phyloP scores from a whole-genome alignment of 2,888 invertebrate species.

The Andrena chrysosceles region DNA sequence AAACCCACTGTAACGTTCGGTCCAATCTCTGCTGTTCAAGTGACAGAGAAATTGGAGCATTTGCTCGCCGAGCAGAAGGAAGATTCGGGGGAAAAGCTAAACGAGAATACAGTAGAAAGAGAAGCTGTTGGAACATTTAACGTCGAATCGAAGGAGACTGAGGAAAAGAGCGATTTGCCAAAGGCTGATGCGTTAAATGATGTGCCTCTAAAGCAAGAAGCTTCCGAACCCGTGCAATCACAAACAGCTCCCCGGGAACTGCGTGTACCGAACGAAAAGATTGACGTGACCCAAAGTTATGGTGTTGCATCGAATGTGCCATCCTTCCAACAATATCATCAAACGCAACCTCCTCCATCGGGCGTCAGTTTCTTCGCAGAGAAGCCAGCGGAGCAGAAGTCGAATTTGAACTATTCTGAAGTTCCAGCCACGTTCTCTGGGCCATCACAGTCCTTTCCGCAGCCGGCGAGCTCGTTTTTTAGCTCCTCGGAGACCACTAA shows the following conservation, averaged over 20 bases:
- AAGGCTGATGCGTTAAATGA: conserved; percentile 50
- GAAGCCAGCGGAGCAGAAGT: conserved; percentile 31
- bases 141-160: conserved; percentile 44
- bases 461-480: conserved; percentile 41
- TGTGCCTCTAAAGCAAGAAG: conserved; percentile 30
- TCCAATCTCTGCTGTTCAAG: conserved; percentile 78
- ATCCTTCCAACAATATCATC: conserved; percentile 40
- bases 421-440: neutral
- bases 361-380: conserved; percentile 32
- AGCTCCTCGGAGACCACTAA: neutral
- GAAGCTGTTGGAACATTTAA: conserved; percentile 4
- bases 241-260: neutral
- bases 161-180: conserved; percentile 69
- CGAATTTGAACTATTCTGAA: conserved; percentile 34
- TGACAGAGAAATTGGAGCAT: conserved; percentile 80
- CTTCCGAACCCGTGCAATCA: neutral
- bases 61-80: conserved; percentile 77
- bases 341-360: conserved; percentile 25
- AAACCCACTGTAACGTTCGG: conserved; percentile 65
- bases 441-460: conserved; percentile 5
- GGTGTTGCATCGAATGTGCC: conserved; percentile 21
- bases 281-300: conserved; percentile 21
- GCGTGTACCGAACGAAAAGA: conserved; percentile 6
- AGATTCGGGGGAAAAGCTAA: conserved; percentile 49
- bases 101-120: neutral